Percentiles rank a stretch among this genome's conserved stretches.
phyloP scores from a whole-genome alignment of 64 coral and sea anemone species.

The Astreopora myriophthalma region DNA sequence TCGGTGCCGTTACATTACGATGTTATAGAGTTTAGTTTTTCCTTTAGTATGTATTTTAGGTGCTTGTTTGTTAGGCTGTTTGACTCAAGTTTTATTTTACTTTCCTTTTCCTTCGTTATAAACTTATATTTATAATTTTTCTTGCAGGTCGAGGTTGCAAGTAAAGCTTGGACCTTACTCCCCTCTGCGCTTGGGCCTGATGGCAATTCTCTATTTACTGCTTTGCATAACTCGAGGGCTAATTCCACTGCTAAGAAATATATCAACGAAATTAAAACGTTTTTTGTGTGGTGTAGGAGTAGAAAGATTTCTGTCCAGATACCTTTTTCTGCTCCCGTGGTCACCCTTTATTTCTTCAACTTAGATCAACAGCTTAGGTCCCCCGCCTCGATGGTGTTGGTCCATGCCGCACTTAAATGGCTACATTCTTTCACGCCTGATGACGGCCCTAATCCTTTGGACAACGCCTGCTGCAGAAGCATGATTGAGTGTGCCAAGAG shows the following conservation, averaged over 20 bases:
- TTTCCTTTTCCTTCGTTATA: too few relatives aligned
- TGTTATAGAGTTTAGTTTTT: too few relatives aligned
- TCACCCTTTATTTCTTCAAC: constrained; percentile 17
- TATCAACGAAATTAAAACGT: neutral
- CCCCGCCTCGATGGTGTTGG: neutral
- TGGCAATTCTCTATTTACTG: neutral
- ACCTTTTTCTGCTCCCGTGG: constrained; percentile 32
- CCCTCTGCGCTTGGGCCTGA: neutral
- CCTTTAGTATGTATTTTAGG: too few relatives aligned
- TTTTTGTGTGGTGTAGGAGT: neutral
- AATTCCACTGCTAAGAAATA: neutral
- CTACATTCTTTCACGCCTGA: neutral
- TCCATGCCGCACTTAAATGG: constrained; percentile 19
- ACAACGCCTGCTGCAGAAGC: neutral
- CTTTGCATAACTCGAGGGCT: constrained; percentile 28
- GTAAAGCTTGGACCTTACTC: neutral
- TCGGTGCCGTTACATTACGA: too few relatives aligned
- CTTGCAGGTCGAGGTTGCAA: too few relatives aligned
- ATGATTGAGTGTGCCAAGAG: neutral
- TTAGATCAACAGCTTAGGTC: constrained; percentile 20
- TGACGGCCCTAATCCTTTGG: neutral
- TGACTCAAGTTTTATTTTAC: too few relatives aligned
- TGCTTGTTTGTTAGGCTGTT: too few relatives aligned
- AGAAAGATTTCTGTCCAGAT: neutral
- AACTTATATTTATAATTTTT: neutral